A percentile compares a stretch with the other conserved stretches of the same genome.
phyloP scores from a whole-genome alignment of 1,140 invertebrate species.

The Danaus melanippus region DNA sequence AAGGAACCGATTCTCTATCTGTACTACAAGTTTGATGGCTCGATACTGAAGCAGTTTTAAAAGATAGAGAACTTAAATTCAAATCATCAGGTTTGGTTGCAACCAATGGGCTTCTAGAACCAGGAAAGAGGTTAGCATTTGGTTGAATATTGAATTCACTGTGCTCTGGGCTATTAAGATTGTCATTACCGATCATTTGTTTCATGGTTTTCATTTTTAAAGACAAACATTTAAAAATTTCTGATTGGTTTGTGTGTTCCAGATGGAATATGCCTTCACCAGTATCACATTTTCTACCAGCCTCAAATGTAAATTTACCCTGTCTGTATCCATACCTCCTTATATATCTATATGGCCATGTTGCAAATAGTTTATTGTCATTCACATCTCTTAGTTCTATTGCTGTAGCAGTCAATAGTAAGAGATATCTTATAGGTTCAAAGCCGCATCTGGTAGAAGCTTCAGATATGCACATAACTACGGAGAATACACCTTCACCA shows the following conservation, averaged over 20 bases:
- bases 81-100: conserved; percentile 73
- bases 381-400: conserved; percentile 81
- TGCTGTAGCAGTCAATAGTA: conserved; percentile 81
- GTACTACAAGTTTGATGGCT: conserved; percentile 53
- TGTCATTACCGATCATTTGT: conserved; percentile 80
- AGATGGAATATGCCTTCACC: conserved; percentile 89
- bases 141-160: conserved; percentile 83
- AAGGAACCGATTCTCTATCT: conserved; percentile 57
- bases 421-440: conserved; percentile 79
- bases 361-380: conserved; percentile 77
- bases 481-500: conserved; percentile 84
- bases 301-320: conserved; percentile 90
- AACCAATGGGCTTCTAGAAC: conserved; percentile 81
- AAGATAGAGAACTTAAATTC: conserved; percentile 63
- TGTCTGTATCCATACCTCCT: conserved; percentile 86
- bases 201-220: conserved; percentile 89
- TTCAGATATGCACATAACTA: conserved; percentile 84
- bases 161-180: conserved; percentile 77
- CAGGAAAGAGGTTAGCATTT: conserved; percentile 80
- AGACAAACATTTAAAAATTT: conserved; percentile 84
- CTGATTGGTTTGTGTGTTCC: conserved; percentile 83
- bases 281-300: conserved; percentile 89
- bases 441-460: conserved; percentile 83
- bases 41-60: conserved; percentile 59
- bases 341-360: conserved; percentile 91